Evolutionary conservation across 2,888 invertebrate genomes (phyloP).

Genomic region (Cotesia congregata): DNA sequence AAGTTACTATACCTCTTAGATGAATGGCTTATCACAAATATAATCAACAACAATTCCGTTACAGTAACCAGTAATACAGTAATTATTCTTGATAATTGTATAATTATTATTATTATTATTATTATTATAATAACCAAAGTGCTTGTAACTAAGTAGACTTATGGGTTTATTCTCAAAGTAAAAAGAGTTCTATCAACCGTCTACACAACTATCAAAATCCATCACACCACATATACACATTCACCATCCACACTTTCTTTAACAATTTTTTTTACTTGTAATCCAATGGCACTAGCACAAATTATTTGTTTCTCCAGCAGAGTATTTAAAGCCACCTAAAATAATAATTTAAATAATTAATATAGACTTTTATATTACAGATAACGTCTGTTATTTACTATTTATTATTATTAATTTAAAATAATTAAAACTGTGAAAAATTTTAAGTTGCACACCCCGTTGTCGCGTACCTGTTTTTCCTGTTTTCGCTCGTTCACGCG

Average conservation of each 20-base stretch:
- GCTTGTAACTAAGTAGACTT: not conserved
- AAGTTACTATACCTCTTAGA: slow-evolving; percentile 17
- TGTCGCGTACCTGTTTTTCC: slow-evolving; percentile 53
- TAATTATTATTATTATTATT: not conserved
- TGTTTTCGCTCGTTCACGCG: slow-evolving; percentile 50
- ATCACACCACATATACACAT: slow-evolving; percentile 38
- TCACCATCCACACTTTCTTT: slow-evolving; percentile 39
- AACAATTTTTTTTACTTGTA: slow-evolving; percentile 45
- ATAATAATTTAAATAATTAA: not conserved
- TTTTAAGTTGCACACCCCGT: slow-evolving; percentile 43
- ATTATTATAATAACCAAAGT: not conserved
- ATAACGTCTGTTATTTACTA: slow-evolving; percentile 30
- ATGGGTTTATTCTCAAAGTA: slow-evolving; percentile 1
- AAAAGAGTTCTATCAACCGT: slow-evolving; percentile 19
- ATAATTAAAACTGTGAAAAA: slow-evolving; percentile 28
- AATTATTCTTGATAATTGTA: not conserved
- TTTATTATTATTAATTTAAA: slow-evolving; percentile 12
- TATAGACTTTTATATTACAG: not conserved
- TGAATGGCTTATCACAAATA: not conserved
- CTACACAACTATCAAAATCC: slow-evolving; percentile 9
- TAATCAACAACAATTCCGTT: slow-evolving; percentile 1
- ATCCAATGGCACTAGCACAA: not conserved
- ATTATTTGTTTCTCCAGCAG: slow-evolving; percentile 22
- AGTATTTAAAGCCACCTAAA: not conserved
- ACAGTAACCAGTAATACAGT: not conserved